Conservation (phyloP, 2,888 invertebrate species). For the Lithosia quadra region DNA sequence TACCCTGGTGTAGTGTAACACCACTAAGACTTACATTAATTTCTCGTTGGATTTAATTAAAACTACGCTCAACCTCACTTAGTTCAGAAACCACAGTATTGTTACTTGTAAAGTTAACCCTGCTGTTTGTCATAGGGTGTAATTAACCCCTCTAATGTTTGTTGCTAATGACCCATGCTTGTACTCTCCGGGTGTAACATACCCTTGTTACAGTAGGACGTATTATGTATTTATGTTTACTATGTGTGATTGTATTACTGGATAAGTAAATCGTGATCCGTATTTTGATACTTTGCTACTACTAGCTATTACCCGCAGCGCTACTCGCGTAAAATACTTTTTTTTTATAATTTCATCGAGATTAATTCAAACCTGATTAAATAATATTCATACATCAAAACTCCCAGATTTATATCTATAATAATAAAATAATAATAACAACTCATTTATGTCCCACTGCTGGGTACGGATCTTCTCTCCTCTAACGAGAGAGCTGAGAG, state of each 20-base stretch:
- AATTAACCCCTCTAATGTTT: constrained; percentile 44
- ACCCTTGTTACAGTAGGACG: constrained; percentile 5
- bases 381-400: too few relatives aligned
- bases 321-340: too few relatives aligned
- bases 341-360: too few relatives aligned
- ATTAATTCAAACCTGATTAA: too few relatives aligned
- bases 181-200: constrained; percentile 13
- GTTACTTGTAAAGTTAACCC: constrained; percentile 22
- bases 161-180: constrained; percentile 39
- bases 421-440: too few relatives aligned
- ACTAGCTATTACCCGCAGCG: too few relatives aligned
- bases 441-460: too few relatives aligned
- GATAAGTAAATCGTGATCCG: neutral
- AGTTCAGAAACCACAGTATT: constrained; percentile 23
- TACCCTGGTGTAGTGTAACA: neutral
- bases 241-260: neutral
- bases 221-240: constrained; percentile 1
- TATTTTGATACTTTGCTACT: neutral
- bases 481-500: too few relatives aligned
- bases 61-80: constrained; percentile 22
- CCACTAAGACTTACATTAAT: constrained; percentile 11
- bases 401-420: too few relatives aligned
- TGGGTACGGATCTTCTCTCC: too few relatives aligned
- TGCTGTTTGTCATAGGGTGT: constrained; percentile 40
- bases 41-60: constrained; percentile 26